Evolutionary conservation across 2,113 vertebrate species (phyloP).

Genomic region (Thamnaconus septentrionalis): DNA sequence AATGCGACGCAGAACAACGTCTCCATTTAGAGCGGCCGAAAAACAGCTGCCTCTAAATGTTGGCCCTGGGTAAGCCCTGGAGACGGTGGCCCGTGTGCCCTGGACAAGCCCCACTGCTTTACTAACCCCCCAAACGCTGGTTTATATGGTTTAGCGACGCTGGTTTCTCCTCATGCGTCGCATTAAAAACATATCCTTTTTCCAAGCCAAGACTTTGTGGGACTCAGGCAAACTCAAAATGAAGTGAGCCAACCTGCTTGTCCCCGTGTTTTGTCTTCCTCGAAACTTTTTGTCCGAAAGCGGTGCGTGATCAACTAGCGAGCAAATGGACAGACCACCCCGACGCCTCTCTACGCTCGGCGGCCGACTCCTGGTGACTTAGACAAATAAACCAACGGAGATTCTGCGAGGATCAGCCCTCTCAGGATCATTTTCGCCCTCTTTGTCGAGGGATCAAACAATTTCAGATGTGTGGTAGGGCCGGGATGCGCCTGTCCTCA

Average conservation of each 20-base stretch:
- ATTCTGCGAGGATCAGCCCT: constrained; percentile 61
- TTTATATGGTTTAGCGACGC: not conserved
- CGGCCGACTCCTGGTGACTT: constrained; percentile 53
- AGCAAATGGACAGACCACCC: constrained; percentile 54
- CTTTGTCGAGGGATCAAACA: constrained; percentile 56
- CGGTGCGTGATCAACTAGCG: not conserved
- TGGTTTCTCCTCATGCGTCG: not conserved
- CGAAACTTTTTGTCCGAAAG: too few species aligned
- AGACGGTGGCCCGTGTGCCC: constrained; percentile 32
- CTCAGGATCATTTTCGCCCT: constrained; percentile 56
- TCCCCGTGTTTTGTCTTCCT: too few species aligned
- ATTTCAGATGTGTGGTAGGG: constrained; percentile 2
- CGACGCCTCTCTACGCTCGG: constrained; percentile 28
- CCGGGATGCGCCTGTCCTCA: not conserved
- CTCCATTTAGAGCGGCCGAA: constrained; percentile 67
- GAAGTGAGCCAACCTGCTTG: not conserved
- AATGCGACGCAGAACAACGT: constrained; percentile 60
- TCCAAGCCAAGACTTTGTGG: not conserved
- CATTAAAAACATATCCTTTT: too few species aligned
- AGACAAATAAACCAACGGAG: constrained; percentile 71
- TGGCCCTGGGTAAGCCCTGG: constrained; percentile 48
- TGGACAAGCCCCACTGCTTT: constrained; percentile 17
- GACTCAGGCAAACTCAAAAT: not conserved
- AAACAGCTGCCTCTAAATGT: constrained; percentile 73
- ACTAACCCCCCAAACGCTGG: not conserved